These are phyloP conservation scores for Naso thynnoides DNA, from an alignment of 2,797 vertebrate species.

Conservation along the genomic window DNA sequence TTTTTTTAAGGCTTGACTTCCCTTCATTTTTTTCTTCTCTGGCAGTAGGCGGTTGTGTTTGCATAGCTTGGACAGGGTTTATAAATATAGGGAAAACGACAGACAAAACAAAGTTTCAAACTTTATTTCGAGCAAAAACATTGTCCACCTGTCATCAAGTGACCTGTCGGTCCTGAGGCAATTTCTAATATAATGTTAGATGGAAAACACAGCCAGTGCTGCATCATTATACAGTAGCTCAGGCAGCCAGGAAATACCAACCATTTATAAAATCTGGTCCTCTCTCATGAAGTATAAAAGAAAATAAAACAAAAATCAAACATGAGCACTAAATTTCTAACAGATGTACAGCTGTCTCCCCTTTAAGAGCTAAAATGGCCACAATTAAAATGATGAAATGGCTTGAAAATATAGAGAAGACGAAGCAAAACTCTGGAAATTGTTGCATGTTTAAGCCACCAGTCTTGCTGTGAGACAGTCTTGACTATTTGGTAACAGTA, in stretches of 20 bases:
- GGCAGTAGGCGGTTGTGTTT: slow-evolving; percentile 58
- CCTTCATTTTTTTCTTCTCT: slow-evolving; percentile 48
- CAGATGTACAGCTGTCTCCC: slow-evolving; percentile 49
- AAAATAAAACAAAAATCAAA: slow-evolving; percentile 62
- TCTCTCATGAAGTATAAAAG: slow-evolving; percentile 63
- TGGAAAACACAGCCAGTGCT: slow-evolving; percentile 57
- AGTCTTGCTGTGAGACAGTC: slow-evolving; percentile 76
- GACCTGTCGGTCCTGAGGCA: slow-evolving; percentile 54
- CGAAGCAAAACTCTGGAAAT: slow-evolving; percentile 11
- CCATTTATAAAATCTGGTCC: slow-evolving; percentile 69
- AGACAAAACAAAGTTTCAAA: slow-evolving; percentile 76
- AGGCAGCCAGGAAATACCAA: slow-evolving; percentile 72
- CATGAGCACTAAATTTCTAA: slow-evolving; percentile 54
- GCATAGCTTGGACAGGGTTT: slow-evolving; percentile 66
- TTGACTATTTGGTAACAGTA: slow-evolving; percentile 59
- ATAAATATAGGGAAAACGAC: slow-evolving; percentile 66
- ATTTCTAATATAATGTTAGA: slow-evolving; percentile 59
- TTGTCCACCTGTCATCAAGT: slow-evolving; percentile 41
- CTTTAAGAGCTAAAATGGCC: slow-evolving; percentile 48
- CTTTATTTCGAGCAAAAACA: slow-evolving; percentile 83
- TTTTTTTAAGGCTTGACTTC: slow-evolving; percentile 38
- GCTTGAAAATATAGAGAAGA: slow-evolving; percentile 25
- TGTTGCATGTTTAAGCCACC: slow-evolving; percentile 42
- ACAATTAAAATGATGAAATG: slow-evolving; percentile 38
- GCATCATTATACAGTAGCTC: slow-evolving; percentile 77